Conservation (phyloP, 2,113 vertebrate species). For the Mustelus asterias region DNA sequence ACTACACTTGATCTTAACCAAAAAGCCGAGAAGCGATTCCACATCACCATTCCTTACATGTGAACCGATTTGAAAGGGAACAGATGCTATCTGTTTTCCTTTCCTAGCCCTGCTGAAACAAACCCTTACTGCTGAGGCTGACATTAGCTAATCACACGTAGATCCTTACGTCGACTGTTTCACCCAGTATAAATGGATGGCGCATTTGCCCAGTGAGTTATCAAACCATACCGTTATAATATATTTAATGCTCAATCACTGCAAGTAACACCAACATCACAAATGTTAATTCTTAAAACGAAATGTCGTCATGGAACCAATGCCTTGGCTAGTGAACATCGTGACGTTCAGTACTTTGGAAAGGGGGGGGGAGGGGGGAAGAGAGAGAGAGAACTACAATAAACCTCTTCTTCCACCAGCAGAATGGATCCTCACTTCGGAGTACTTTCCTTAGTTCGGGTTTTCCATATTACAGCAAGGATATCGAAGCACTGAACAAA, state of each 20-base stretch:
- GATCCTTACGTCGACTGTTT: too few relatives aligned
- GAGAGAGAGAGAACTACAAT: not conserved
- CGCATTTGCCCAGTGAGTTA: not conserved
- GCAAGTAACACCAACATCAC: not conserved
- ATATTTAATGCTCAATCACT: not conserved
- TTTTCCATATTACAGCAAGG: not conserved
- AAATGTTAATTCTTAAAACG: not conserved
- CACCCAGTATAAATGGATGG: not conserved
- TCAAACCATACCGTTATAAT: too few relatives aligned
- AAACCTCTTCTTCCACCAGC: not conserved
- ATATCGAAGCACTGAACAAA: not conserved
- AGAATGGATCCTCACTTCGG: not conserved
- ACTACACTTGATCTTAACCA: too few relatives aligned
- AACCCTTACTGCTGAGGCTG: not conserved
- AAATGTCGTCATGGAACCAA: not conserved
- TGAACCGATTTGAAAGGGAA: not conserved
- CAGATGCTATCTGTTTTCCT: not conserved
- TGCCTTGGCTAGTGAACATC: not conserved
- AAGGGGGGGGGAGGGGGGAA: too few relatives aligned
- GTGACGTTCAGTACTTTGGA: not conserved
- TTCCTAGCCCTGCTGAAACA: not conserved
- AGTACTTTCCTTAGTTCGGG: not conserved
- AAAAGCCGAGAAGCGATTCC: too few relatives aligned
- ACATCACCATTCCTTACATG: not conserved
- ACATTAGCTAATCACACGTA: not conserved